Conservation (phyloP, 2,888 invertebrate species). For the Leptinotarsa tumamoca region DNA sequence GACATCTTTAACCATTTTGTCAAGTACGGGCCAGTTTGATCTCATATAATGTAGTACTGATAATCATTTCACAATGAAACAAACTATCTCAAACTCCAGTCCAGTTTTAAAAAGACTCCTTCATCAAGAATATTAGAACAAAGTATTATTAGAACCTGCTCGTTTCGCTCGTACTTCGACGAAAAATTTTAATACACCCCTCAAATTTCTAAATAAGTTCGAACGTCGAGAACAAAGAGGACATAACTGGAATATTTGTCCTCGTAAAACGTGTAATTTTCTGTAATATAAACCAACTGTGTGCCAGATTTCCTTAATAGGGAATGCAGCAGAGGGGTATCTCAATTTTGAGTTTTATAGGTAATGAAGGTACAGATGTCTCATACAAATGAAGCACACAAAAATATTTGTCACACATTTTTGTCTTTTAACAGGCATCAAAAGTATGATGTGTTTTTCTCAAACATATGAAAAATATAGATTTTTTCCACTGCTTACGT, state of each 20-base stretch:
- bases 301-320: constrained; percentile 46
- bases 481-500: too few species aligned
- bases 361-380: constrained; percentile 34
- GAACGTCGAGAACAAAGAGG: constrained; percentile 16
- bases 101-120: too few species aligned
- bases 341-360: constrained; percentile 46
- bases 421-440: background rate
- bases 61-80: too few species aligned
- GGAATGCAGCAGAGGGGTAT: constrained; percentile 32
- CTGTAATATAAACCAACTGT: constrained; percentile 44
- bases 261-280: constrained; percentile 43
- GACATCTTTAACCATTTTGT: too few species aligned
- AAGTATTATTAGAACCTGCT: background rate
- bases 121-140: background rate
- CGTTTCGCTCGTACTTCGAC: background rate
- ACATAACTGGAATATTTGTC: constrained; percentile 33
- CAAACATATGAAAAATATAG: too few species aligned
- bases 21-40: too few species aligned
- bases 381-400: background rate
- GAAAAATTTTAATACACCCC: constrained; percentile 12
- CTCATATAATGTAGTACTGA: too few species aligned
- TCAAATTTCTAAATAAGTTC: constrained; percentile 20
- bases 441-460: background rate
- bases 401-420: constrained; percentile 7
- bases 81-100: too few species aligned